Evolutionary conservation across 2,797 vertebrate species (phyloP).

Genomic region (Xenops minutus): DNA sequence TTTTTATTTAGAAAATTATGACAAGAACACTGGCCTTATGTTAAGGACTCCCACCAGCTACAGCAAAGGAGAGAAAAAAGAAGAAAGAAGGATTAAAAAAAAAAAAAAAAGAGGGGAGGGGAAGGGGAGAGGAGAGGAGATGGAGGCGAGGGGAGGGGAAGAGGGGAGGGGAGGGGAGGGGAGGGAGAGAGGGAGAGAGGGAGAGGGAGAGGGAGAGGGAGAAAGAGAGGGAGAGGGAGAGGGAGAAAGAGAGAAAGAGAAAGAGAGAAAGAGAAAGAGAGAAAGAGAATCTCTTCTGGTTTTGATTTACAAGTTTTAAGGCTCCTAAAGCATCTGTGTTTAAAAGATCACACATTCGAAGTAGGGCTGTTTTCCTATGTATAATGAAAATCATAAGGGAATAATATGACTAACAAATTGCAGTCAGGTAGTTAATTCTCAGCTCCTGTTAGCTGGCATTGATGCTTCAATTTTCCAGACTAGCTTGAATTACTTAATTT

Average conservation of each 20-base stretch:
- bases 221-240: fast-evolving
- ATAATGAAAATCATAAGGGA: constrained; percentile 31
- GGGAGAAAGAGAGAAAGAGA: fast-evolving
- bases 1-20: constrained; percentile 12
- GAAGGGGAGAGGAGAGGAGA: fast-evolving
- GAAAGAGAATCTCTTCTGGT: background rate
- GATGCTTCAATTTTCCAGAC: constrained; percentile 50
- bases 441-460: constrained; percentile 32
- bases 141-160: fast-evolving
- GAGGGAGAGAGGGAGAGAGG: fast-evolving
- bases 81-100: fast-evolving
- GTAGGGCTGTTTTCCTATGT: background rate
- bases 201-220: fast-evolving
- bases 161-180: fast-evolving
- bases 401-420: constrained; percentile 49
- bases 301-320: background rate
- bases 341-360: background rate
- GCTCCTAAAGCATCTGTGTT: background rate
- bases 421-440: constrained; percentile 57
- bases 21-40: background rate
- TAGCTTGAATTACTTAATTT: constrained; percentile 53
- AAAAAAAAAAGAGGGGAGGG: fast-evolving
- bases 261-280: fast-evolving
- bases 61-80: fast-evolving
- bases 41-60: background rate